Percentiles rank a stretch among this genome's conserved stretches.
Conservation (phyloP, 1,140 invertebrate species). For the Amphibalanus amphitrite region DNA sequence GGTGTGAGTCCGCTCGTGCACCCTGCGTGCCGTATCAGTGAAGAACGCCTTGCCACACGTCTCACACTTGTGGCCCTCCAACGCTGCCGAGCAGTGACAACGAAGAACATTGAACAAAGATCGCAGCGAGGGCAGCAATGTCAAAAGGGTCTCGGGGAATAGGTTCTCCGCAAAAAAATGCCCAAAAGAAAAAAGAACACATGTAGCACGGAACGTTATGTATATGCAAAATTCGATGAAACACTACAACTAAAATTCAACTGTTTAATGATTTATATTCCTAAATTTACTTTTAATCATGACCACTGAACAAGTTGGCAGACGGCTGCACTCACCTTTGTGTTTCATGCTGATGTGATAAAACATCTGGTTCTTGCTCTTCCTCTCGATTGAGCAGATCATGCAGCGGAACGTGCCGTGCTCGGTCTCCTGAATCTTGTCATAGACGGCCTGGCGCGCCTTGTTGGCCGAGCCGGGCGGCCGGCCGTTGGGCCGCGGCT, state of each 20-base stretch:
- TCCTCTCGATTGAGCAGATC: neutral
- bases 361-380: neutral
- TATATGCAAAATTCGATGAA: too few relatives aligned
- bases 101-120: too few relatives aligned
- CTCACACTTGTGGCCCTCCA: neutral
- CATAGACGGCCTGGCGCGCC: neutral
- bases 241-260: too few relatives aligned
- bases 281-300: too few relatives aligned
- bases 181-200: too few relatives aligned
- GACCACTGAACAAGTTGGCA: too few relatives aligned
- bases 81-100: neutral
- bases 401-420: neutral
- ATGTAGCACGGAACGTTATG: too few relatives aligned
- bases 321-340: neutral
- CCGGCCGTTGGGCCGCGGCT: neutral
- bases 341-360: neutral
- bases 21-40: neutral
- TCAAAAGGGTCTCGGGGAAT: too few relatives aligned
- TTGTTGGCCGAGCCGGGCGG: neutral
- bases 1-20: slow-evolving; percentile 27
- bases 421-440: neutral
- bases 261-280: too few relatives aligned
- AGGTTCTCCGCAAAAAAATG: too few relatives aligned
- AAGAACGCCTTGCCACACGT: neutral
- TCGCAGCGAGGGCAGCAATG: too few relatives aligned